Percentiles rank a stretch among this genome's conserved stretches.
phyloP scores from a whole-genome alignment of 2,113 vertebrate species.

The Lepidothrix coronata region DNA sequence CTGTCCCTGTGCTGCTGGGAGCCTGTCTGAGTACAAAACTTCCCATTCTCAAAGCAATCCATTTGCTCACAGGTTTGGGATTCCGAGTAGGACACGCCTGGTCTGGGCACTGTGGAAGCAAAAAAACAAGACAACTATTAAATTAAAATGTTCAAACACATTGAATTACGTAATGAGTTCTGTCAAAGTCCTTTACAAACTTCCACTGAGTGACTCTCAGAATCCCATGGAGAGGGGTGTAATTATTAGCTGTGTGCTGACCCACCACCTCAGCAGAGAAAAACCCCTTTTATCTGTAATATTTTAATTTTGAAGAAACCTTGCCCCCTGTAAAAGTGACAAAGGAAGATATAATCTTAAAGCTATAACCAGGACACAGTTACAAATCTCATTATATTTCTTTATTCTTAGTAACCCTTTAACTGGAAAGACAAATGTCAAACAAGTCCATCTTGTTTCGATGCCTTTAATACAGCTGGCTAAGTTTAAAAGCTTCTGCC shows the following conservation, averaged over 20 bases:
- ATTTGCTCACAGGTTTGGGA: slow-evolving; percentile 51
- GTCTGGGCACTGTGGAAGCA: neutral
- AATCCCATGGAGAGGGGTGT: neutral
- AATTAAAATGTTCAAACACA: neutral
- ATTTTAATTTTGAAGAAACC: neutral
- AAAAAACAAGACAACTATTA: neutral
- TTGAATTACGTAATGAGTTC: neutral
- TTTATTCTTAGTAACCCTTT: neutral
- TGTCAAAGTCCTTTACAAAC: neutral
- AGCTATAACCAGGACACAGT: neutral
- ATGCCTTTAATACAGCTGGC: neutral
- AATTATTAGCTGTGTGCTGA: neutral
- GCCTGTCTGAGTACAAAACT: slow-evolving; percentile 72
- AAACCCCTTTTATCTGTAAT: neutral
- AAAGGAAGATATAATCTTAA: neutral
- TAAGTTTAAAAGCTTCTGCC: neutral
- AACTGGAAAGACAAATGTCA: neutral
- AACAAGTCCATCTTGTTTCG: neutral
- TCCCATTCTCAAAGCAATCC: slow-evolving; percentile 78
- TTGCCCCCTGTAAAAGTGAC: neutral
- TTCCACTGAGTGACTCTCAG: neutral
- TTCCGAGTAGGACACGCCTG: neutral
- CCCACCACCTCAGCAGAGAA: neutral
- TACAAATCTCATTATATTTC: neutral
- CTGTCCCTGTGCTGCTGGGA: slow-evolving; percentile 75